Evolutionary conservation across 1,140 invertebrate species (phyloP), one percentile per base, ranked within the genome.

Genomic region (Aphaenogaster floridana): DNA sequence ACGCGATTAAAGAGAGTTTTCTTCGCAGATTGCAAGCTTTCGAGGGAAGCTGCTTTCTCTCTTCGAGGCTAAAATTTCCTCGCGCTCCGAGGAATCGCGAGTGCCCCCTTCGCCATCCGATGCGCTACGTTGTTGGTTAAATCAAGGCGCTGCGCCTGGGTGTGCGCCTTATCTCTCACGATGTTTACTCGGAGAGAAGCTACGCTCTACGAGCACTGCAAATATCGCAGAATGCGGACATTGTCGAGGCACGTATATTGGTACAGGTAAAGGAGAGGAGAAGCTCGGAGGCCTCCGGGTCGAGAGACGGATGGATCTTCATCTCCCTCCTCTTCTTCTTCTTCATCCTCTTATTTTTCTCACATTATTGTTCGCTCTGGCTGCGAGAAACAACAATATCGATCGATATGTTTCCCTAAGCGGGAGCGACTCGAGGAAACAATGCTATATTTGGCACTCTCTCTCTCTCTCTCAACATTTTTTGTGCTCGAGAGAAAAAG

Each of bases 121-220:
- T 5, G 48, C 50, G 64, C 64, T 34, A 34, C 50, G 17, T 59
- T 81, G 66, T 59, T 71, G 79, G 81, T 76, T 85, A 78, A 85
- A 64, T 85, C 57, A 77, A 77, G 72, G 81, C 74, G 57, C 74
- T 85, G 45, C 63, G 81, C 81, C 69, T 76, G 77, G 42, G 34
- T 78, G 52, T 69, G 21, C 79, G 48, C 84, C 76, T 90, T 90
- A 90, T 90, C 87, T 79, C 81, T 74, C 87, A 88, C 84, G 79
- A 86, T 90, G 89, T 90, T 90, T 90, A 81, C 89, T 86, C 87
- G 90, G 90, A 90, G 92, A 92, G 88, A 81, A 81, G 79, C 79
- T 89, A 90, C 88, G 86, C 88, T 86, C 86, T 87, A 86, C 78
- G 89, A 90, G 72, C 78, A 88, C 83, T 89, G 87, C 78, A 87